phyloP scores from a whole-genome alignment of 2,888 invertebrate species.

The Orthosia gothica region DNA sequence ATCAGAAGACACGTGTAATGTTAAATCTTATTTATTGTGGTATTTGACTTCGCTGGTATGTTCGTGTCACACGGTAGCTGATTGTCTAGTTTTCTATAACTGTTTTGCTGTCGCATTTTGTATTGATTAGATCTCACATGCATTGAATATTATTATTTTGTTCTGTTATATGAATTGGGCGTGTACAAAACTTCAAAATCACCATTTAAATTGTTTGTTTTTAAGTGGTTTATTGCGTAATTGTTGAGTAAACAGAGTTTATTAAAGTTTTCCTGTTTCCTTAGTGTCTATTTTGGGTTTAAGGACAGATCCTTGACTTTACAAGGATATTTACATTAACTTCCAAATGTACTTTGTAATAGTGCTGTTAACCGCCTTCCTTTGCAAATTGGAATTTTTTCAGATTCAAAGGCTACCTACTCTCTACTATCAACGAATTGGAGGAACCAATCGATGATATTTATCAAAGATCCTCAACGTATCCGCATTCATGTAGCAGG shows the following conservation, averaged over 20 bases:
- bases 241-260: neutral
- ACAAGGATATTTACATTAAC: neutral
- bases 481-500: too few relatives aligned
- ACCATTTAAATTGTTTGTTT: neutral
- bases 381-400: neutral
- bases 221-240: neutral
- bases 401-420: neutral
- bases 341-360: neutral
- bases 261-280: conserved; percentile 43
- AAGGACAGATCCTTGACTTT: conserved; percentile 1
- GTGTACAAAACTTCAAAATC: neutral
- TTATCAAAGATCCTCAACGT: too few relatives aligned
- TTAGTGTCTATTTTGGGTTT: conserved; percentile 3
- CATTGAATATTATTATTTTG: neutral
- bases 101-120: conserved; percentile 1
- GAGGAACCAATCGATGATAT: too few relatives aligned
- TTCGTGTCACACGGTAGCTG: conserved; percentile 9
- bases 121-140: neutral
- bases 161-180: neutral
- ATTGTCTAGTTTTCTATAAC: conserved; percentile 32
- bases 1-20: conserved; percentile 50
- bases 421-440: neutral
- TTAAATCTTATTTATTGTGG: conserved; percentile 46
- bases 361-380: neutral
- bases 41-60: conserved; percentile 45